Evolutionary conservation across 1,140 invertebrate species (phyloP).

Genomic region (Scaptomyza montana): DNA sequence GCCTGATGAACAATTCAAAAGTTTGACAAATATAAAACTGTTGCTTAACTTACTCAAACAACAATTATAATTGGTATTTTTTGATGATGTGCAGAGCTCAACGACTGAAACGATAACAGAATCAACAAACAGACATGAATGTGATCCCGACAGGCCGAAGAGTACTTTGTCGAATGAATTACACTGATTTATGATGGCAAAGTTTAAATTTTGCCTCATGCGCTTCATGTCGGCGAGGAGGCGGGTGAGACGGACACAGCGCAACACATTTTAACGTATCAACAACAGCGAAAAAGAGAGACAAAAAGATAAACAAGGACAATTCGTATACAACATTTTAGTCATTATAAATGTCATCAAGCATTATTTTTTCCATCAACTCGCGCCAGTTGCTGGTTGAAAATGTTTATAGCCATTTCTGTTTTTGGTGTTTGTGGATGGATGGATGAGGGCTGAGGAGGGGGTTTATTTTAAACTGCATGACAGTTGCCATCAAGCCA

Average conservation of each 20-base stretch:
- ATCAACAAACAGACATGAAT: conserved; percentile 10
- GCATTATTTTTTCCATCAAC: conserved; percentile 74
- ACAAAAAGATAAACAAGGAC: conserved; percentile 13
- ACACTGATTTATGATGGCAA: conserved; percentile 52
- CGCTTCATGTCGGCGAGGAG: no score
- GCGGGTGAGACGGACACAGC: no score
- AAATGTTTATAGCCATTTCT: conserved; percentile 63
- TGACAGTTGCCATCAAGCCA: conserved; percentile 42
- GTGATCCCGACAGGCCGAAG: conserved; percentile 9
- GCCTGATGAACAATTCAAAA: neutral
- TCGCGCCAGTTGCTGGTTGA: conserved; percentile 49
- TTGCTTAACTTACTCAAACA: conserved; percentile 1
- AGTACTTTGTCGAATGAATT: conserved; percentile 33
- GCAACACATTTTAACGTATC: neutral
- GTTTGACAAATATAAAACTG: neutral
- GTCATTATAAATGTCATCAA: conserved; percentile 77
- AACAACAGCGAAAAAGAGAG: conserved; percentile 1
- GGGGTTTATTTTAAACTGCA: conserved; percentile 24
- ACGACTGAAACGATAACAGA: conserved; percentile 1
- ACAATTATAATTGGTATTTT: neutral
- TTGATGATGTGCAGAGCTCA: neutral
- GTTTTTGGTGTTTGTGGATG: conserved; percentile 6
- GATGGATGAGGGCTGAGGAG: neutral
- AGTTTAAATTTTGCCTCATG: conserved; percentile 54
- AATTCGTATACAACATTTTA: conserved; percentile 52